Base-by-base conservation (phyloP, 2,888 invertebrate genomes). In the Micoletzkya japonica region DNA sequence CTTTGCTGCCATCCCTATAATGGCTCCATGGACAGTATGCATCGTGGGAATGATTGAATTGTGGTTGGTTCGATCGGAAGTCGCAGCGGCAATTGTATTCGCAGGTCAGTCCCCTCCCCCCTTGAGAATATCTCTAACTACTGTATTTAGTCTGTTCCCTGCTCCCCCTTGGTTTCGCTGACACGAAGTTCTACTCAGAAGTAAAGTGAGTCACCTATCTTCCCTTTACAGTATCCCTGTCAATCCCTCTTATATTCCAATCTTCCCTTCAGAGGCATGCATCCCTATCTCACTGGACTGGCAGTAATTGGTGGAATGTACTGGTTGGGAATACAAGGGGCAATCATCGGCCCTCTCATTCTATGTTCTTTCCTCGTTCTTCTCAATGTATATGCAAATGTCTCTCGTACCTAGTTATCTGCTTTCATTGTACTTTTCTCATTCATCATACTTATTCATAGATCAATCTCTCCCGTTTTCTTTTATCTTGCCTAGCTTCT, bases 301-400 rank as follows among this genome's bases (percentile, higher is more conserved):
- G 93, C 97, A 2, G 94, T 98, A 84, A 96, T 95, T 26, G 97
- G 97, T 17, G 98, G 98, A 59, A 93, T 98, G 85, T 95, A 95
- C 87, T 97, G 94, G 90, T 89, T 96, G 78, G 97, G 97, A 0
- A 91, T 94, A 70, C 94, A 79, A 77, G 98, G 98, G 0, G 96
- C 96, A 1, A 93, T 98, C 78, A 91, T 97, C 72, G 98, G 97
- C 0, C 98, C 98, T 0, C 89, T 98, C 37, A 89, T 97, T 63
- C 89, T 98, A 0, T 97, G 97, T 87, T 93, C 93, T 82, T 90
- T 97, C 69, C 92, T 96, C 87, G 96, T 96, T 1, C 92, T 92
- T 24, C 91, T 94, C 76, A 93, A 94, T 63, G 78, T 84, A 36
- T 85, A 82, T 72, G 72, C 10, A 52, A 64, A 54, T 10, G 7